Evolutionary conservation across 2,797 vertebrate species (phyloP).

Genomic region (Ibycter americanus): DNA sequence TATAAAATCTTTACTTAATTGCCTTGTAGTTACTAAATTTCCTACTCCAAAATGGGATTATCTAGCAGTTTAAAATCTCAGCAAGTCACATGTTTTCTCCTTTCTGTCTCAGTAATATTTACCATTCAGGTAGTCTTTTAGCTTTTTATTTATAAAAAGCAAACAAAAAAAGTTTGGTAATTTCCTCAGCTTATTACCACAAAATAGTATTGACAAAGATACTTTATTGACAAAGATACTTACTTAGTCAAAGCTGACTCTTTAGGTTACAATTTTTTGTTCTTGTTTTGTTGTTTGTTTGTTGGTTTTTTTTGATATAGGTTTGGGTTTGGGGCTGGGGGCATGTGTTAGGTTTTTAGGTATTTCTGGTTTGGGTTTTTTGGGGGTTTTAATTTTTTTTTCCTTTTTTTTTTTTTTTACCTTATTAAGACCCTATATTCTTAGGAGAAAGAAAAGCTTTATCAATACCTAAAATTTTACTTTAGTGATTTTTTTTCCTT

Average conservation of each 20-base stretch:
- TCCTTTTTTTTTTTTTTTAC: neutral
- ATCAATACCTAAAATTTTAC: neutral
- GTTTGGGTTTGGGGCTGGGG: too few species aligned
- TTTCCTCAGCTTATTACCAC: neutral
- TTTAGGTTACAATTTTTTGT: neutral
- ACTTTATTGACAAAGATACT: neutral
- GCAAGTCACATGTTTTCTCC: neutral
- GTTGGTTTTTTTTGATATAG: rapidly evolving
- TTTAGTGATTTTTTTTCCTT: neutral
- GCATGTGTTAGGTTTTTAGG: neutral
- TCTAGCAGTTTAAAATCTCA: neutral
- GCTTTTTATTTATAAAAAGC: neutral
- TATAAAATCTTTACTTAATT: neutral
- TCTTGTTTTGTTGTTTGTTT: too few species aligned
- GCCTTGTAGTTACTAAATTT: neutral
- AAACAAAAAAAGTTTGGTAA: neutral
- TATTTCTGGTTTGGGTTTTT: rapidly evolving
- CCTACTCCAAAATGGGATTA: neutral
- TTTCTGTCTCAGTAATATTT: neutral
- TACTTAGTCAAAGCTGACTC: neutral
- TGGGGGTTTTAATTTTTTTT: neutral
- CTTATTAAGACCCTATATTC: neutral
- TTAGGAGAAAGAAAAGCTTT: neutral
- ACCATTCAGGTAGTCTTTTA: neutral
- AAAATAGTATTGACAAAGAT: neutral